These are phyloP conservation scores for Falco peregrinus DNA, from an alignment of 2,797 vertebrate genomes.

Conservation along the genomic window DNA sequence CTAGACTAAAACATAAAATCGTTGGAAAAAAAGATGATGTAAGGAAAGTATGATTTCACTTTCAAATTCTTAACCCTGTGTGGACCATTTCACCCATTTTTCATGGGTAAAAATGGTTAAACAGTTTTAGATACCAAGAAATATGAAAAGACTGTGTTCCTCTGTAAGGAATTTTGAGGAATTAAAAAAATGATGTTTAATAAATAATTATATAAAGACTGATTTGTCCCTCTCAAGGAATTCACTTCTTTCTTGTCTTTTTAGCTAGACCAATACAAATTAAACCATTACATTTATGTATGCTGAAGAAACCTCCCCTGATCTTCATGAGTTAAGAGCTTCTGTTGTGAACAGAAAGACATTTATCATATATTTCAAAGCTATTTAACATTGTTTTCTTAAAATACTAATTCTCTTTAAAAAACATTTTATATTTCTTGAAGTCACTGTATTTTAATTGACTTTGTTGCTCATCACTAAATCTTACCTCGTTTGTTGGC, in stretches of 20 bases:
- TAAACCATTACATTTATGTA: not conserved
- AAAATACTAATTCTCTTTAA: not conserved
- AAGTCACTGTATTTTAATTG: not conserved
- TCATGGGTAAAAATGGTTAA: not conserved
- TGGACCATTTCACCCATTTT: not conserved
- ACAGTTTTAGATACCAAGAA: not conserved
- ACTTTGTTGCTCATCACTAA: not conserved
- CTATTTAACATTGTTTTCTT: not conserved
- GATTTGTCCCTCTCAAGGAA: not conserved
- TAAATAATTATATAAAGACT: not conserved
- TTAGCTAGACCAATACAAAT: not conserved
- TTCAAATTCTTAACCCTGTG: not conserved
- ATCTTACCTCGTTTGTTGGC: not conserved
- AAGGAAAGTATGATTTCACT: not conserved
- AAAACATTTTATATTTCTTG: not conserved
- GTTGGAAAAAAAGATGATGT: not conserved
- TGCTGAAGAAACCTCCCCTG: not conserved
- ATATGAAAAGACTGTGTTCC: not conserved
- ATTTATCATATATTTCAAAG: not conserved
- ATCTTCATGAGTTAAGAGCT: not conserved
- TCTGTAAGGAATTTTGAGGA: not conserved
- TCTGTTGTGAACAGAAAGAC: not conserved
- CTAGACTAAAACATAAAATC: not conserved
- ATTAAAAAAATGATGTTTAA: not conserved
- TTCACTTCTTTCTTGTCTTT: not conserved